A percentile compares a stretch with the other conserved stretches of the same genome.
These are phyloP conservation scores for Hephaestus fuliginosus DNA, from an alignment of 2,797 vertebrate species.

Conservation along the genomic window DNA sequence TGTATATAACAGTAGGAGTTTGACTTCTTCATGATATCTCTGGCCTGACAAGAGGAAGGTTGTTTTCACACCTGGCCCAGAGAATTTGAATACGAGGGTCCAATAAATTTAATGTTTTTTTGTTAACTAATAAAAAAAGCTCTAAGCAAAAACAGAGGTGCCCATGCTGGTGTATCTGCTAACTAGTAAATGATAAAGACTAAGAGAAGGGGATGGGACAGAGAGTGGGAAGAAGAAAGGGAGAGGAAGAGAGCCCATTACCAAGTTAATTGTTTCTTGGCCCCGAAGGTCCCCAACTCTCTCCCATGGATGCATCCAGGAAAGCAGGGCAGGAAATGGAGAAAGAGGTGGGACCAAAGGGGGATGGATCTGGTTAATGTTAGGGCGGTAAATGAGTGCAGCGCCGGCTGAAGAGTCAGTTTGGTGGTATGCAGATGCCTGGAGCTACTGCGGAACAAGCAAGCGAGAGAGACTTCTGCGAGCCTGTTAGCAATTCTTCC, in stretches of 20 bases:
- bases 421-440: slow-evolving; percentile 14
- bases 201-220: slow-evolving; percentile 14
- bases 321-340: slow-evolving; percentile 4
- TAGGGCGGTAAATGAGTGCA: slow-evolving; percentile 34
- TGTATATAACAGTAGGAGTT: background rate
- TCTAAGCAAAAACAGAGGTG: slow-evolving; percentile 5
- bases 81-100: background rate
- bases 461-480: background rate
- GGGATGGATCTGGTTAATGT: slow-evolving; percentile 33
- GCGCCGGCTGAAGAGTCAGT: slow-evolving; percentile 11
- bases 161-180: slow-evolving; percentile 14
- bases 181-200: slow-evolving; percentile 36
- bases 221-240: slow-evolving; percentile 49
- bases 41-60: background rate
- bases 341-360: slow-evolving; percentile 14
- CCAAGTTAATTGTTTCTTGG: slow-evolving; percentile 83
- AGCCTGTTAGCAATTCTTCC: slow-evolving; percentile 4
- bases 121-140: background rate
- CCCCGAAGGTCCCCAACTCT: slow-evolving; percentile 67
- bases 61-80: slow-evolving; percentile 1
- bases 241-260: slow-evolving; percentile 73
- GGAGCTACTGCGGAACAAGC: background rate
- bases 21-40: background rate
- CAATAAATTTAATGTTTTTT: slow-evolving; percentile 14
- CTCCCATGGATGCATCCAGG: slow-evolving; percentile 49